Evolutionary conservation across 2,113 vertebrate genomes (phyloP).

Genomic region (Alethe castanea): DNA sequence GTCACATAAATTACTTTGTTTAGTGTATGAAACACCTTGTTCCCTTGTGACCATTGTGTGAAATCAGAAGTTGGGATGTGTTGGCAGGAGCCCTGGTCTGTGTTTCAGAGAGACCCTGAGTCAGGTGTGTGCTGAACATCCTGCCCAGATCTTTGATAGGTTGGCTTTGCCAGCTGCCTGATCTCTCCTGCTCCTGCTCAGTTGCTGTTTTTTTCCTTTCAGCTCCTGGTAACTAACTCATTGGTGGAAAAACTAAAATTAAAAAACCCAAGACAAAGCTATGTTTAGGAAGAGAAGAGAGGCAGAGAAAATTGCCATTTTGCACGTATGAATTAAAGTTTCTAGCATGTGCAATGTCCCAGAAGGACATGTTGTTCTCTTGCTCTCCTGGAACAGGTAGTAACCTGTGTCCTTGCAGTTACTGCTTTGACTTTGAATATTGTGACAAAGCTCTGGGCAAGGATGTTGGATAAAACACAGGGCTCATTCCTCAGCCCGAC

Average conservation of each 20-base stretch:
- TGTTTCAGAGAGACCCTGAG: not conserved
- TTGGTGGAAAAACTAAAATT: not conserved
- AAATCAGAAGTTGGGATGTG: not conserved
- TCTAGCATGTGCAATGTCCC: not conserved
- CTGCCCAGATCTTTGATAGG: not conserved
- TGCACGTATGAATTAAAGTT: not conserved
- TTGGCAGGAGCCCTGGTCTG: not conserved
- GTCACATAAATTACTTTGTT: rapidly evolving
- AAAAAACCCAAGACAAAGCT: not conserved
- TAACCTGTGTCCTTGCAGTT: not conserved
- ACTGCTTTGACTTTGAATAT: not conserved
- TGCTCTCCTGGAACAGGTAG: not conserved
- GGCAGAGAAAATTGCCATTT: not conserved
- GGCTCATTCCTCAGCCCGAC: not conserved
- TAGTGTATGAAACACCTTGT: not conserved
- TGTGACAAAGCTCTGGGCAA: not conserved
- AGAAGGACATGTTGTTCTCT: not conserved
- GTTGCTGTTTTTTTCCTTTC: not conserved
- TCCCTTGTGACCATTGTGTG: not conserved
- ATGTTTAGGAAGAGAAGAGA: not conserved
- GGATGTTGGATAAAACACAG: not conserved
- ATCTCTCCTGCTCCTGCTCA: not conserved
- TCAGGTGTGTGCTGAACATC: not conserved
- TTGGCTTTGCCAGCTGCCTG: not conserved
- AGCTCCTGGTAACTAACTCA: not conserved